Conservation (phyloP, 2,888 invertebrate genomes). For the Acronicta leporina region DNA sequence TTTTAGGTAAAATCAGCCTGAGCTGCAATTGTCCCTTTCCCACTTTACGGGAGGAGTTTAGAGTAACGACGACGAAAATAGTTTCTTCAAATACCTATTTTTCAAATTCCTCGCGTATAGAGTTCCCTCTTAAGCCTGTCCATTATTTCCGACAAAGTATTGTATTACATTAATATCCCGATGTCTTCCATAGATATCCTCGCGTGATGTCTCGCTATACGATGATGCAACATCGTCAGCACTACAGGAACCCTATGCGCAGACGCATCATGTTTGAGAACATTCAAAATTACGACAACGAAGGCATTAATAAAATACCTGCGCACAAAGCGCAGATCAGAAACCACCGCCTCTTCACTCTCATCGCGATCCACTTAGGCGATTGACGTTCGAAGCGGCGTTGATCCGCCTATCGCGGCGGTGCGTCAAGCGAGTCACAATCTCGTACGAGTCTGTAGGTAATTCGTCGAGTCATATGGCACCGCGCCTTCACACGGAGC, state of each 20-base stretch:
- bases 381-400: background rate
- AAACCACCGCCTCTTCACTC: constrained; percentile 73
- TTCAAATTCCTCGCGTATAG: no score
- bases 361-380: constrained; percentile 68
- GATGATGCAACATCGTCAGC: constrained; percentile 78
- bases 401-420: background rate
- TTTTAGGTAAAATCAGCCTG: no score
- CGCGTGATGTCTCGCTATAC: constrained; percentile 77
- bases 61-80: no score
- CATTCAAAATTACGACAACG: constrained; percentile 44
- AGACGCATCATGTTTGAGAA: constrained; percentile 65
- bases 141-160: background rate
- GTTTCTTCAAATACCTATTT: no score
- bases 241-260: constrained; percentile 66
- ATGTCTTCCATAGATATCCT: constrained; percentile 69
- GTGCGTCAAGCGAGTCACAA: background rate
- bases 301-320: constrained; percentile 66
- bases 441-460: background rate
- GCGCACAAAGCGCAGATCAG: constrained; percentile 54
- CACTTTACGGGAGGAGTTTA: no score
- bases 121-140: no score
- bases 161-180: background rate
- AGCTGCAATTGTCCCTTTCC: no score
- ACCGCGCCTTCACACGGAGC: background rate
- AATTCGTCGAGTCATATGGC: background rate